Percentiles rank a stretch among this genome's conserved stretches.
phyloP scores from a whole-genome alignment of 2,113 vertebrate species.

The Gobius niger region DNA sequence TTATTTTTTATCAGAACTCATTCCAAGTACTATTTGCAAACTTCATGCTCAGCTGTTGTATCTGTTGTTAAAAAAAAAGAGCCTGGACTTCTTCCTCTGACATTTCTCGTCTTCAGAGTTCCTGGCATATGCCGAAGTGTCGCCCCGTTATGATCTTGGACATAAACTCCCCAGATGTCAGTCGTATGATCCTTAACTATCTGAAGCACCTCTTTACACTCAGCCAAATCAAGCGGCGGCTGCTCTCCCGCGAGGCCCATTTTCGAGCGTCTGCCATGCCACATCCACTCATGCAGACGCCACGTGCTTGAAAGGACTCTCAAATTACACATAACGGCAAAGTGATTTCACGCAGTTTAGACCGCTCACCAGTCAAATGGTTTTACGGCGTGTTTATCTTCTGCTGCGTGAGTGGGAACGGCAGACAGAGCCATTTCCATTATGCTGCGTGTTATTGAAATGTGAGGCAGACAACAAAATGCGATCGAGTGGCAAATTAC shows the following conservation, averaged over 20 bases:
- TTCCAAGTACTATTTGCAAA: not conserved
- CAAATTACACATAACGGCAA: slow-evolving; percentile 20
- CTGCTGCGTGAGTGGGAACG: not conserved
- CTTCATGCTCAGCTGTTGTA: not conserved
- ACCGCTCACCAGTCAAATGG: slow-evolving; percentile 5
- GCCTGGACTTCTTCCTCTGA: not conserved
- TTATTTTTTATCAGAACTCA: no score
- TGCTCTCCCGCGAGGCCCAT: slow-evolving; percentile 12
- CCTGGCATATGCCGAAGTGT: slow-evolving; percentile 6
- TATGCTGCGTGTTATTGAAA: not conserved
- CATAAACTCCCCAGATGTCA: slow-evolving; percentile 44
- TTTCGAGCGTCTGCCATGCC: slow-evolving; percentile 25
- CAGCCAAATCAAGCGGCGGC: slow-evolving; percentile 15
- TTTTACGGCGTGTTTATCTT: not conserved
- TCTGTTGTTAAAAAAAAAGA: no score
- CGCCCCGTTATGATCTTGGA: slow-evolving; percentile 28
- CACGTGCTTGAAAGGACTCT: slow-evolving; percentile 14
- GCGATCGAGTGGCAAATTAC: not conserved
- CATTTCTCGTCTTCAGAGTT: not conserved
- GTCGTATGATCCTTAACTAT: slow-evolving; percentile 22
- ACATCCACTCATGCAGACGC: slow-evolving; percentile 12
- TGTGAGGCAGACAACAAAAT: not conserved
- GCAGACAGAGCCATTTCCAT: not conserved
- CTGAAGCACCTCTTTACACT: slow-evolving; percentile 17
- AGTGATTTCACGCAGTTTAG: slow-evolving; percentile 25